A percentile compares a stretch with the other conserved stretches of the same genome.
Evolutionary conservation across 2,113 vertebrate genomes (phyloP).

Genomic region (Chionis minor): DNA sequence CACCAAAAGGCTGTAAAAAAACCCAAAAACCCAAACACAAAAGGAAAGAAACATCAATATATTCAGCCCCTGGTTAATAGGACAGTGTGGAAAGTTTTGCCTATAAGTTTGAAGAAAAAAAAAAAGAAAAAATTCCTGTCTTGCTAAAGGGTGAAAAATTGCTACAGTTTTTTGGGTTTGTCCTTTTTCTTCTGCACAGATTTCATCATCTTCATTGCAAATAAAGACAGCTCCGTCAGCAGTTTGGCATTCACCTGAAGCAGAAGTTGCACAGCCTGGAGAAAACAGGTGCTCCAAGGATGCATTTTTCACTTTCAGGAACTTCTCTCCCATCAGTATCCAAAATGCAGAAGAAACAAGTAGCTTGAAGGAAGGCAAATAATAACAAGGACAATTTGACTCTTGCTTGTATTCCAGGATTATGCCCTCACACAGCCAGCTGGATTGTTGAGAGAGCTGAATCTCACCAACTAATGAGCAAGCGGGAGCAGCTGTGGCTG

Average conservation of each 20-base stretch:
- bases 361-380: background rate
- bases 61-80: fast-evolving
- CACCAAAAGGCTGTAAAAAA: background rate
- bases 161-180: background rate
- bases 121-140: background rate
- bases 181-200: background rate
- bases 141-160: background rate
- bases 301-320: background rate
- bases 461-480: background rate
- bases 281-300: background rate
- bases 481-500: background rate
- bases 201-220: background rate
- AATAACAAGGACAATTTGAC: background rate
- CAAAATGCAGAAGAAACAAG: background rate
- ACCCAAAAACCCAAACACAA: background rate
- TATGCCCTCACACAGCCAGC: background rate
- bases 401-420: background rate
- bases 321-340: background rate
- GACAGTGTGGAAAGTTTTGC: background rate
- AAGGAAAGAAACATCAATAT: background rate
- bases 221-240: background rate
- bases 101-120: background rate
- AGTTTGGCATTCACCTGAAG: background rate
- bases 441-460: background rate
- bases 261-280: background rate